Base-by-base conservation (phyloP, 2,888 invertebrate species). In the Apamea anceps region DNA sequence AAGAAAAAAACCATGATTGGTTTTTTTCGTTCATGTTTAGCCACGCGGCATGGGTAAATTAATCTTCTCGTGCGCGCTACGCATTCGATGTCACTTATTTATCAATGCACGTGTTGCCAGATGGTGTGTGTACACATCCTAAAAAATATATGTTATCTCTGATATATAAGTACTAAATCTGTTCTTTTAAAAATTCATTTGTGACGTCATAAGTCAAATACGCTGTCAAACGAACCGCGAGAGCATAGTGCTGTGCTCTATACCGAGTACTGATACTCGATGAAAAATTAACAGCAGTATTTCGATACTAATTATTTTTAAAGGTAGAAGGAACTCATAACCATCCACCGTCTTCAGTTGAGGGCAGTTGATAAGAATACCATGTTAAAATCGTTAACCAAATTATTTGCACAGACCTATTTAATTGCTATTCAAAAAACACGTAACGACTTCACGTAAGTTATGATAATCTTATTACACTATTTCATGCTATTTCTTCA, bases 41-140 rank as follows among this genome's bases (percentile, higher is more conserved):
- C 18, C 13, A 28, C 18, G 67, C 15, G n/a, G 7, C 42, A 25
- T 28, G n/a, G 42, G 37, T 66, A 60, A 42, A 62, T n/a, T 77
- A 32, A 51, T 42, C 7, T 48, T 4, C 18, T 75, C 5, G 25
- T 42, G 18, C 32, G 32, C 21, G 6, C 67, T 8, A 28, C 48
- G 28, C 25, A 6, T n/a, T 51, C 5, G 37, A 37, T 18, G 18
- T 62, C 8, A 45, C 28, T 18, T 48, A 8, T 21, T 1, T 28
- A 25, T 25, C 32, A 51, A 28, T 63, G 1, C 7, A 25, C 18
- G 6, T 57, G 18, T 54, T 18, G 12, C 13, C 8, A 63, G n/a
- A 4, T 18, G 42, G 37, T 48, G 42, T 72, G 60, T 81, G 60
- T 54, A 28, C 28, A 37, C 28, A 28, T 18, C 62, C 32, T 80